Percentiles rank a stretch among this genome's conserved stretches.
These are phyloP conservation scores for Corythaixoides concolor DNA, from an alignment of 2,113 vertebrate species.

Conservation along the genomic window DNA sequence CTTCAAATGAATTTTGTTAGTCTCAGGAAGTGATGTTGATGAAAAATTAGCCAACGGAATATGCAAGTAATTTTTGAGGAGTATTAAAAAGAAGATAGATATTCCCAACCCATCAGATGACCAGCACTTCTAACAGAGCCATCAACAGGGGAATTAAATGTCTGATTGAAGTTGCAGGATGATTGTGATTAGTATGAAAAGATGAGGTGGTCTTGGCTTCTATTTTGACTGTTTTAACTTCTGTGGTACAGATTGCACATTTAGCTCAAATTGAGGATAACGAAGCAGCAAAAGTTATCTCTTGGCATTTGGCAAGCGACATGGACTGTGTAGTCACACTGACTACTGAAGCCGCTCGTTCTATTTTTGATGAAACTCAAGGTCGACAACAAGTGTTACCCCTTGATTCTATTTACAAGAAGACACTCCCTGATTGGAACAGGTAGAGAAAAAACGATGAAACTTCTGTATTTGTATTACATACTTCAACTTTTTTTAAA, in stretches of 20 bases:
- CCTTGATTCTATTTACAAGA: constrained; percentile 85
- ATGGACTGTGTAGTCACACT: constrained; percentile 93
- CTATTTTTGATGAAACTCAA: constrained; percentile 80
- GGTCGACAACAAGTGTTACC: constrained; percentile 90
- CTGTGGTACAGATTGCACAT: constrained; percentile 83
- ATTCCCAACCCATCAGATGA: neutral
- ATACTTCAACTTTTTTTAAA: neutral
- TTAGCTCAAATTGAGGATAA: constrained; percentile 86
- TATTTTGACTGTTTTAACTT: neutral
- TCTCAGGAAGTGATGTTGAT: neutral
- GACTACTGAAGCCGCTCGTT: constrained; percentile 80
- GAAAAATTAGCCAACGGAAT: neutral
- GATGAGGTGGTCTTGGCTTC: neutral
- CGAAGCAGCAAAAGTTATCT: constrained; percentile 85
- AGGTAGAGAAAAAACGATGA: constrained; percentile 72
- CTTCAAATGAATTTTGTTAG: neutral
- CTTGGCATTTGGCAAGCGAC: constrained; percentile 90
- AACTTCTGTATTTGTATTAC: neutral
- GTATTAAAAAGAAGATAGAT: neutral
- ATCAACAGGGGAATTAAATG: neutral
- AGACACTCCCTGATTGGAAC: constrained; percentile 75
- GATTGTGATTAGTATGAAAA: neutral
- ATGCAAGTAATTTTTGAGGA: neutral
- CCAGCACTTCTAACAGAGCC: neutral
- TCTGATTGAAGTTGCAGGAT: neutral